Conservation (phyloP, 2,888 invertebrate species). For the Steinernema scapterisci region DNA sequence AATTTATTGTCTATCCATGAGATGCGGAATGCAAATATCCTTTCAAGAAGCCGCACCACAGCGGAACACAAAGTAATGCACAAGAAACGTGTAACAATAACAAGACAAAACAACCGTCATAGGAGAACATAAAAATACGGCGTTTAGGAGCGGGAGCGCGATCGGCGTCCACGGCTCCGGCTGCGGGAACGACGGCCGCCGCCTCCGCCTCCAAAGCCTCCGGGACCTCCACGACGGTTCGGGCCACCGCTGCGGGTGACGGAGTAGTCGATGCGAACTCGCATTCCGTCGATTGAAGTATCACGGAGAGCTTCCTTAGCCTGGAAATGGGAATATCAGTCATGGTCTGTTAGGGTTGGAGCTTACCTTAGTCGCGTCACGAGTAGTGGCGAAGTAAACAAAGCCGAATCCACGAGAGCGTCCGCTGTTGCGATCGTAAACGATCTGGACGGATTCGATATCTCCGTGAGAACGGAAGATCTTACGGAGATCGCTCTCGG, state of each 20-base stretch:
- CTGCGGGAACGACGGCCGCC: slow-evolving; percentile 3
- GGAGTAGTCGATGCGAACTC: slow-evolving; percentile 56
- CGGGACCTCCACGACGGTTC: slow-evolving; percentile 37
- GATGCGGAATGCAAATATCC: background rate
- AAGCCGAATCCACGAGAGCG: slow-evolving; percentile 61
- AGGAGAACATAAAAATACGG: no score
- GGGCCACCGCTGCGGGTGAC: slow-evolving; percentile 48
- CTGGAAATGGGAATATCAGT: slow-evolving; percentile 37
- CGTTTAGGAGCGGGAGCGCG: background rate
- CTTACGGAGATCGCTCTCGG: slow-evolving; percentile 86
- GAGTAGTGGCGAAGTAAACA: slow-evolving; percentile 50
- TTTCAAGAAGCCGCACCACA: background rate
- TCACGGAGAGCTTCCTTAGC: slow-evolving; percentile 47
- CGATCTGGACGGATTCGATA: slow-evolving; percentile 85
- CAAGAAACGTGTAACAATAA: background rate
- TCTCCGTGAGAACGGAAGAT: slow-evolving; percentile 89
- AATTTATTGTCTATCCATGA: background rate
- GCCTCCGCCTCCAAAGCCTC: slow-evolving; percentile 41
- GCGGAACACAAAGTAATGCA: slow-evolving; percentile 12
- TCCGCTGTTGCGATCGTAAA: slow-evolving; percentile 44
- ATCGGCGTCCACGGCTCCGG: background rate
- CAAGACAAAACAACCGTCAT: background rate
- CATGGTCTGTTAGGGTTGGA: background rate
- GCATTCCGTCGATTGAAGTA: slow-evolving; percentile 49
- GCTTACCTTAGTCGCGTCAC: slow-evolving; percentile 39